These are phyloP conservation scores for Synergus gifuensis DNA, from an alignment of 2,888 invertebrate genomes.

Conservation along the genomic window DNA sequence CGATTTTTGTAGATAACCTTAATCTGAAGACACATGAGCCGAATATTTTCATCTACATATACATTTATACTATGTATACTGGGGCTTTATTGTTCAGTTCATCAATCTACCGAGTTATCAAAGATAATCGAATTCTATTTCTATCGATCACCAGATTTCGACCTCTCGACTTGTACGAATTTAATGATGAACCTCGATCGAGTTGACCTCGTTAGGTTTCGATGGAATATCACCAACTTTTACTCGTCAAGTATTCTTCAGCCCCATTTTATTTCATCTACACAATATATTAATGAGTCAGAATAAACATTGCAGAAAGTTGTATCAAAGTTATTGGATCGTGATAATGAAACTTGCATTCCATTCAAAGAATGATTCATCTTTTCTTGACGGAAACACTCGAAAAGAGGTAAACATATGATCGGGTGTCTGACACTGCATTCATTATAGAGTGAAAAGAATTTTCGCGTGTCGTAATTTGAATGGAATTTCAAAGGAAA, in stretches of 20 bases:
- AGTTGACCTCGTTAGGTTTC: neutral
- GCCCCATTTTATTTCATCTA: neutral
- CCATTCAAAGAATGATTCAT: neutral
- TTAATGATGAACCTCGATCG: neutral
- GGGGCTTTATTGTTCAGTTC: neutral
- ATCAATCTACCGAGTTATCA: neutral
- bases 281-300: neutral
- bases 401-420: neutral
- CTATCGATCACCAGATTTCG: neutral
- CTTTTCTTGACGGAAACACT: neutral
- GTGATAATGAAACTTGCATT: neutral
- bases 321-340: neutral
- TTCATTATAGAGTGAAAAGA: neutral
- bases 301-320: neutral
- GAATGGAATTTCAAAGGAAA: neutral
- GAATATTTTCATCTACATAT: neutral
- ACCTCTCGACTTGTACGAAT: neutral
- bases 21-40: no score
- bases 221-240: neutral
- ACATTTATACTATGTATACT: no score
- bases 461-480: neutral
- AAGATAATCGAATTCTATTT: neutral
- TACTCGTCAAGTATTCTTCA: neutral
- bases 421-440: neutral
- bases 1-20: no score